A percentile compares a stretch with the other conserved stretches of the same genome.
phyloP scores from a whole-genome alignment of 2,113 vertebrate species.

The Otolemur garnettii region DNA sequence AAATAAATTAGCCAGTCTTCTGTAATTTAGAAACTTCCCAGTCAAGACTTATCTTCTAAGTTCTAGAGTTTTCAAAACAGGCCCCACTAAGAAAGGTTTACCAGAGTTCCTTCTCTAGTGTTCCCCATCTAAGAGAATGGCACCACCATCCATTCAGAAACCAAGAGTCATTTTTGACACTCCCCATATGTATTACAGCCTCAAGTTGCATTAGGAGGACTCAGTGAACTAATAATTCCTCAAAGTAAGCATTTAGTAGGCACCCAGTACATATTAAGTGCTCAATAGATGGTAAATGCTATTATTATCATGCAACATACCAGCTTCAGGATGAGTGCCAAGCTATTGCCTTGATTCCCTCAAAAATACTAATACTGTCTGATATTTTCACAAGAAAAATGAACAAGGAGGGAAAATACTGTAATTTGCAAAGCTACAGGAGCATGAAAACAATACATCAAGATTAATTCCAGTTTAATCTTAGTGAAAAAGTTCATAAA shows the following conservation, averaged over 20 bases:
- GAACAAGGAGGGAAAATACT: slow-evolving; percentile 15
- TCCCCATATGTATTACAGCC: neutral
- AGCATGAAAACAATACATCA: slow-evolving; percentile 47
- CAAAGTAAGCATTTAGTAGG: slow-evolving; percentile 21
- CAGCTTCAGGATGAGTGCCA: neutral
- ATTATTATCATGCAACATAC: slow-evolving; percentile 30
- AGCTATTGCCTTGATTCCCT: slow-evolving; percentile 42
- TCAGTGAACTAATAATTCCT: slow-evolving; percentile 35
- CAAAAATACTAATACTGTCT: neutral
- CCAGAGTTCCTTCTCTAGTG: slow-evolving; percentile 18
- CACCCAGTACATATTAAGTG: slow-evolving; percentile 51
- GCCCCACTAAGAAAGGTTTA: slow-evolving; percentile 2
- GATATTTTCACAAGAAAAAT: slow-evolving; percentile 61
- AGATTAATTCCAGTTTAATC: slow-evolving; percentile 43
- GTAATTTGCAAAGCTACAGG: slow-evolving; percentile 56
- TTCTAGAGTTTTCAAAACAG: slow-evolving; percentile 59
- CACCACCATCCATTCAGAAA: neutral
- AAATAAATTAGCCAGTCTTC: slow-evolving; percentile 27
- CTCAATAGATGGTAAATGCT: neutral
- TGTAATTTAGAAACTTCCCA: slow-evolving; percentile 26
- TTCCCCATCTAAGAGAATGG: slow-evolving; percentile 35
- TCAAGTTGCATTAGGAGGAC: neutral
- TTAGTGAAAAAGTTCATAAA: neutral
- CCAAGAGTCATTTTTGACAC: slow-evolving; percentile 28
- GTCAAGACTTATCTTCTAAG: neutral